Base-by-base conservation (phyloP, 2,888 invertebrate species). In the Caenorhabditis sinica region DNA sequence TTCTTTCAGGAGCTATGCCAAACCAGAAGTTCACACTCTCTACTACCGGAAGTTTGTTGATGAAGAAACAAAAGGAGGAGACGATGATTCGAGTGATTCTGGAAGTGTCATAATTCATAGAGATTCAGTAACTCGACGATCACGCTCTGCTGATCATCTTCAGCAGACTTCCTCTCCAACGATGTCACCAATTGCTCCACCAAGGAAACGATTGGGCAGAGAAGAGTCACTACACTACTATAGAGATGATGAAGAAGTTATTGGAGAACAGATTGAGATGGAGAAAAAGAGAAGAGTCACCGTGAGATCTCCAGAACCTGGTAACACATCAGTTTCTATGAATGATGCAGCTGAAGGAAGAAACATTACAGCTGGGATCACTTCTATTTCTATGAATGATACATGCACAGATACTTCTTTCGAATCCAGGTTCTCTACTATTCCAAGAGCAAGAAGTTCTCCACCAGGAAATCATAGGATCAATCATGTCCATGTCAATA, bases 31-130 rank as follows among this genome's bases (percentile, higher is more conserved):
- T 43, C 75, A 71, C 25, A 84, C 83, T 20, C 80, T 84, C 15
- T 80, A 84, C 43, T 84, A 84, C 30, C 79, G 83, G 30, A 84
- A 84, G 49, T 84, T 84, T 56, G 77, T 84, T 2, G 83, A 84
- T 33, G 80, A 84, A 36, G 80, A 83, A 30, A 51, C 60, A 2
- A 75, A 75, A 61, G 69, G 45, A 43, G 74, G 30, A 30, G 68
- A 69, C 33, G 68, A 73, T 56, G 73, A 81, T 49, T 72, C 58
- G 36, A 63, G 53, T 45, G 82, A 82, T 33, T 69, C 74, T 28
- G 82, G 82, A 69, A 82, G 82, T 69, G 82, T 82, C 25, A 56
- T 82, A 25, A 66, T 75, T 30, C 69, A 69, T 33, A 49, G 56
- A 28, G 63, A 83, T 25, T 75, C 82, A 25, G 63, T 61, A 8